Conservation (phyloP, 2,797 vertebrate genomes). For the Galago senegalensis region DNA sequence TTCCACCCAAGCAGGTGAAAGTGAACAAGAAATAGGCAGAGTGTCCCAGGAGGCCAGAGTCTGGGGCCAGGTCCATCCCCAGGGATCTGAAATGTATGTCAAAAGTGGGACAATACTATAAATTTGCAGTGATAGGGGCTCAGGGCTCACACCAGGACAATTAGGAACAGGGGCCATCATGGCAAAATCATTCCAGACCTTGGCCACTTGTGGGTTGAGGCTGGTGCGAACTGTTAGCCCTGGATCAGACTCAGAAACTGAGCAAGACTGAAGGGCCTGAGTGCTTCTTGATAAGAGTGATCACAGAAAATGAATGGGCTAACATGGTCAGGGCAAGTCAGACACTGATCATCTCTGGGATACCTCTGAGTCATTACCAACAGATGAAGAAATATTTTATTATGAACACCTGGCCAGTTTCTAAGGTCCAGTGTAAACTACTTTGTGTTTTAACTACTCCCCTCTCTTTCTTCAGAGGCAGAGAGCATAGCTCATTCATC, state of each 20-base stretch:
- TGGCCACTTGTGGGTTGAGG: neutral
- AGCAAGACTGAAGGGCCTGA: neutral
- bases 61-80: neutral
- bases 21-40: neutral
- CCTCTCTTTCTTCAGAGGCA: conserved; percentile 31
- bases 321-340: neutral
- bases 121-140: neutral
- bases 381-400: neutral
- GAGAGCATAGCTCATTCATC: neutral
- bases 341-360: neutral
- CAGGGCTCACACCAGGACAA: neutral
- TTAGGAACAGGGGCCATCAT: neutral
- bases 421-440: neutral
- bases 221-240: neutral
- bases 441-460: neutral
- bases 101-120: neutral
- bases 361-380: neutral
- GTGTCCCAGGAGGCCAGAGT: neutral
- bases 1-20: neutral
- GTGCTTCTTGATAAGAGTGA: neutral
- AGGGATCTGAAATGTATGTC: neutral
- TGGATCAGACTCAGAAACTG: neutral
- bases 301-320: neutral
- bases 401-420: neutral
- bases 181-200: neutral